Evolutionary conservation across 1,140 invertebrate genomes (phyloP).

Genomic region (Choristoneura fumiferana): DNA sequence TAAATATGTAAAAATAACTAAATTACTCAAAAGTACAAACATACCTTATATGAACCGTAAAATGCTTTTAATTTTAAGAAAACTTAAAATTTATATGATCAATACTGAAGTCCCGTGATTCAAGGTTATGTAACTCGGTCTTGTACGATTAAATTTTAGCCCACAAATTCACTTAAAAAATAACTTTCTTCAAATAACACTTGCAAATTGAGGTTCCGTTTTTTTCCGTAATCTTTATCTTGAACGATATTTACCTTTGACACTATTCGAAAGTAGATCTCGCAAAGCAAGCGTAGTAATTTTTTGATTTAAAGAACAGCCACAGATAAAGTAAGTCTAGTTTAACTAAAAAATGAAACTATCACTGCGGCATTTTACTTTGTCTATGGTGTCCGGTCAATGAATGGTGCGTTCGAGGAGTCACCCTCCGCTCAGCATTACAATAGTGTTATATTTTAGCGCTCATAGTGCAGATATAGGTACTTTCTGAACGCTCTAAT

Average conservation of each 20-base stretch:
- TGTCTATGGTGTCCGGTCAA: too few species aligned
- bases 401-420: too few species aligned
- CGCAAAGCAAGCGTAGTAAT: slow-evolving; percentile 51
- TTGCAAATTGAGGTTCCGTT: slow-evolving; percentile 19
- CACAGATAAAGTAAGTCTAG: background rate
- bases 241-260: slow-evolving; percentile 57
- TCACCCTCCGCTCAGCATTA: too few species aligned
- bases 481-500: too few species aligned
- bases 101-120: slow-evolving; percentile 71
- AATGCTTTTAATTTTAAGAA: background rate
- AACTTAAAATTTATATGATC: slow-evolving; percentile 38
- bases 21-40: slow-evolving; percentile 29
- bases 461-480: too few species aligned
- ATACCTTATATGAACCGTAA: slow-evolving; percentile 7
- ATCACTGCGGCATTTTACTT: background rate
- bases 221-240: slow-evolving; percentile 30
- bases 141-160: slow-evolving; percentile 47
- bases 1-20: background rate
- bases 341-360: background rate
- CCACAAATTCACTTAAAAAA: slow-evolving; percentile 28
- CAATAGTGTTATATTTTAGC: too few species aligned
- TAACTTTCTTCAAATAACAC: slow-evolving; percentile 8
- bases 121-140: slow-evolving; percentile 75
- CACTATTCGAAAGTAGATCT: slow-evolving; percentile 46
- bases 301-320: slow-evolving; percentile 57